Base-by-base conservation (phyloP, 2,797 vertebrate species). In the Hypotaenidia philippensis region DNA sequence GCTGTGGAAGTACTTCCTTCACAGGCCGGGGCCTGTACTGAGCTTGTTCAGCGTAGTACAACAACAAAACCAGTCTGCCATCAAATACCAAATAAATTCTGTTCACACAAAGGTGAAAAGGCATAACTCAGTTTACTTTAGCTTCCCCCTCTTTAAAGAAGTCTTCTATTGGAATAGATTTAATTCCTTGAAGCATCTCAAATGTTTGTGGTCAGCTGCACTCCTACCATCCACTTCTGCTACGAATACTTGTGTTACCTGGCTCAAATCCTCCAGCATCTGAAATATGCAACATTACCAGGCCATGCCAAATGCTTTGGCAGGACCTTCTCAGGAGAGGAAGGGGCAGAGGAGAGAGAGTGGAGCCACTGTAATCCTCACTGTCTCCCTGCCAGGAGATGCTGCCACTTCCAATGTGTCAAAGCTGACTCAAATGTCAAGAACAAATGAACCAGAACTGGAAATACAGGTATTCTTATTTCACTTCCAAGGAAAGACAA, bases 391-490 rank as follows among this genome's bases (percentile, higher is more conserved):
- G 88, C 61, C 85, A 63, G 82, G 61, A 89, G 56, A 87, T 14
- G 40, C 59, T 89, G 90, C 76, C 27, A 38, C 81, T 87, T 96
- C 22, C 63, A 83, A 18, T 17, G 52, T 49, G 63, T 76, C 92
- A 93, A 82, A 96, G 56, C 74, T 55, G 82, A 83, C 66, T 90
- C 80, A 93, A 60, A 87, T 36, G 83, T 77, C 92, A 74, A 52
- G 32, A 83, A 70, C 61, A 74, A 92, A 74, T 19, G 59, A 95
- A 85, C 36, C 36, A 21, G 31, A 86, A 91, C 63, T 59, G 27
- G 41, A 94, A 95, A 91, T 52, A 80, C 44, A 61, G n/a, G 50
- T 79, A 93, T 79, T 95, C 91, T 82, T 32, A 34, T 56, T 79
- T 31, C 50, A 44, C 41, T 94, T 76, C 75, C 87, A 92, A 61